Evolutionary conservation across 2,113 vertebrate species (phyloP), one percentile per base, ranked within the genome.

Genomic region (Stercorarius parasiticus): DNA sequence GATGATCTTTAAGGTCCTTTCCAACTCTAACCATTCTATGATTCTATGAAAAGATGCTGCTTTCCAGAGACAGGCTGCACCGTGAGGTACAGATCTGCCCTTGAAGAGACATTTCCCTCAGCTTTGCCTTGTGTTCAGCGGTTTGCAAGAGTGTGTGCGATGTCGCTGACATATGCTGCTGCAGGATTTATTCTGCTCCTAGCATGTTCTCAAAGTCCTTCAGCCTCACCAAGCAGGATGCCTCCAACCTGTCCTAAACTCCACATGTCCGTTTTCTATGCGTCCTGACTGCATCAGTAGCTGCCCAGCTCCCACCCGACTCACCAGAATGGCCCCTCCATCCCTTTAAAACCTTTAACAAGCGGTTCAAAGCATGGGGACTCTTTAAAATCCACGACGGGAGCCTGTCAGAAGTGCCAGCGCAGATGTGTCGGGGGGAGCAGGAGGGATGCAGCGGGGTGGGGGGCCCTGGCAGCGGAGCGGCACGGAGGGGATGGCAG

Each of bases 341-440:
- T 4, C 40, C 49, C 30, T 58, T 9, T 16, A 8, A 93, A 80
- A 17, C 45, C 49, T 66, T 64, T 25, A 12, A 15, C 22, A 17
- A 52, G 2, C 11, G 1, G 34, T 10, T 70, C 50, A 47, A 30
- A 78, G 64, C 13, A 0, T 0, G 6, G 43, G 8, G 58, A 1
- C 11, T 8, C 32, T 7, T 17, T 3, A 6, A 30, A 90, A 13
- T 4, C 30, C 29, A 2, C 0, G 1, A 0, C 2, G 34, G 62
- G 53, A 80, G 88, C 32, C 10, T 5, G 1, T 52, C 47, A 66
- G 42, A 50, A 45, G 34, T 13, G 69, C 21, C 6, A 1, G 38
- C 5, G 0, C 45, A 87, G 89, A 87, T 76, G 96, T 30, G 83
- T 45, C 0, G 0, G 0, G 1, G 52, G 62, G 32, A 79, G 55